Base-by-base conservation (phyloP, 2,797 vertebrate genomes). In the Glossophaga mutica region DNA sequence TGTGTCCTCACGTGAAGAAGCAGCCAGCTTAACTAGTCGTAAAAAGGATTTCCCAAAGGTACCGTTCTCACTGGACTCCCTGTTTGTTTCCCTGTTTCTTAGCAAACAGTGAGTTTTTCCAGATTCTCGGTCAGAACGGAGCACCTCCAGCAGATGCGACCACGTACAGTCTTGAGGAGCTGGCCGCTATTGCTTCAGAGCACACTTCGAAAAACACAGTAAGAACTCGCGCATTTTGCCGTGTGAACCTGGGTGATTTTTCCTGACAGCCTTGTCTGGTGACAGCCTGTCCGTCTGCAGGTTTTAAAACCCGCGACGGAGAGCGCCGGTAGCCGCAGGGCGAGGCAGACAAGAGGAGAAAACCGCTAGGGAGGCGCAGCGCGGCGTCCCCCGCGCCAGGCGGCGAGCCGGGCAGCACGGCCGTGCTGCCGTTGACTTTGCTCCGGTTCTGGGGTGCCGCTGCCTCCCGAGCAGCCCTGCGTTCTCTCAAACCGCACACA, bases 101-200 rank as follows among this genome's bases (percentile, higher is more conserved):
- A 99, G 99, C 99, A 82, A 99, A 99, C 95, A 99, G 98, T 81
- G 99, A 99, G 90, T 99, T 99, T 98, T 99, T 99, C 98, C 99
- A 99, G 96, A 98, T 99, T 97, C 98, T 99, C 98, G 97, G 96
- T 94, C 99, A 98, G 24, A 98, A 98, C 24, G 98, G 98, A 97
- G 97, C 98, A 4, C 98, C 98, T 97, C 98, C 97, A 84, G 89
- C 98, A 84, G 98, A 98, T 15, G 89, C 98, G 70, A 97, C 98
- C 5, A 97, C 98, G 2, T 99, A 99, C 97, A 98, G 98, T n/a
- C 97, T 99, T 90, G 98, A 99, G 93, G 99, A 99, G 95, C 83
- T 99, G 98, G 98, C 99, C 96, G 87, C 98, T 78, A 97, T 99
- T 95, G 99, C 98, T 32, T 99, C 99, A 34, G 99, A 99, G n/a